phyloP scores from a whole-genome alignment of 2,888 invertebrate genomes.

The Patella depressa region DNA sequence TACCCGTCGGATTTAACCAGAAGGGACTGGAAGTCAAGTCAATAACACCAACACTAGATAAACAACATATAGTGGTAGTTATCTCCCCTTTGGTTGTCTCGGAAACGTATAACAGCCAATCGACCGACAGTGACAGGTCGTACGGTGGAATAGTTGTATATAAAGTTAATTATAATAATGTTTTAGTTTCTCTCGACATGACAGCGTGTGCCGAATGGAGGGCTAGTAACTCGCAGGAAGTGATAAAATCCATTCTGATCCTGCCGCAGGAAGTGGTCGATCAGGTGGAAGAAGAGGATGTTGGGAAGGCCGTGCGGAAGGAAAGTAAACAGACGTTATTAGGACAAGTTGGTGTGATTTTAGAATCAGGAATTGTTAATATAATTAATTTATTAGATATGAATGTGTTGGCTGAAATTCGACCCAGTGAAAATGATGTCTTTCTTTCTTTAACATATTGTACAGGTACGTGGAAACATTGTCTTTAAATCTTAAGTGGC shows the following conservation, averaged over 20 bases:
- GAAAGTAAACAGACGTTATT: constrained; percentile 17
- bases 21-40: constrained; percentile 76
- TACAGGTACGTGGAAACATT: constrained; percentile 77
- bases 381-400: constrained; percentile 82
- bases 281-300: constrained; percentile 57
- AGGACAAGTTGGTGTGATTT: constrained; percentile 80
- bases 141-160: constrained; percentile 75
- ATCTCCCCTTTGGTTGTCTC: constrained; percentile 46
- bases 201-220: constrained; percentile 75
- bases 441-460: constrained; percentile 89
- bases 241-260: constrained; percentile 53
- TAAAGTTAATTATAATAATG: constrained; percentile 74
- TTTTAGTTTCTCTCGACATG: constrained; percentile 75
- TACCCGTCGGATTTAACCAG: constrained; percentile 53
- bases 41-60: constrained; percentile 80
- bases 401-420: constrained; percentile 78
- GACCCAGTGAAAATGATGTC: constrained; percentile 58
- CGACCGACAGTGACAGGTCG: constrained; percentile 4
- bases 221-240: constrained; percentile 44
- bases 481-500: too few relatives aligned
- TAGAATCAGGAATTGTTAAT: constrained; percentile 82
- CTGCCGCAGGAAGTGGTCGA: constrained; percentile 60
- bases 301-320: constrained; percentile 12
- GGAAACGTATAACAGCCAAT: not conserved
- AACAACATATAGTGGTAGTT: constrained; percentile 77